Percentiles rank a stretch among this genome's conserved stretches.
These are phyloP conservation scores for Craseonycteris thonglongyai DNA, from an alignment of 2,113 vertebrate species.

Conservation along the genomic window DNA sequence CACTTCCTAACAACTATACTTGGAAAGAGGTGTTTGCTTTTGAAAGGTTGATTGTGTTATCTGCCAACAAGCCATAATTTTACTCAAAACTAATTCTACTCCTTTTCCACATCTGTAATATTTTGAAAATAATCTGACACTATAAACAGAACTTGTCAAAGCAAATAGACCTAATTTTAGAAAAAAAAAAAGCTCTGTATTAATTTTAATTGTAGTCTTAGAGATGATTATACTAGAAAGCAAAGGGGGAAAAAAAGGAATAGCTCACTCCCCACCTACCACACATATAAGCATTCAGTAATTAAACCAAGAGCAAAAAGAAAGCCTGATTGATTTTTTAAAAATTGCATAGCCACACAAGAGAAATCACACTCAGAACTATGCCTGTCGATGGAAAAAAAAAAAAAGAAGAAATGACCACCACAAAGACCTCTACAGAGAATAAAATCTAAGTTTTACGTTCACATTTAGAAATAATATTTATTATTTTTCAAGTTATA, in stretches of 20 bases:
- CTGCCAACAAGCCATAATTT: constrained; percentile 70
- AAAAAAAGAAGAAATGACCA: not conserved
- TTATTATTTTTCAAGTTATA: not conserved
- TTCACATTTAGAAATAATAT: not conserved
- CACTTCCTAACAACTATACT: constrained; percentile 68
- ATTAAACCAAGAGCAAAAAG: not conserved
- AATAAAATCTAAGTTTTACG: not conserved
- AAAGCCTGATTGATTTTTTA: not conserved
- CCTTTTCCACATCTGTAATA: constrained; percentile 71
- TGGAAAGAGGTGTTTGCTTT: constrained; percentile 72
- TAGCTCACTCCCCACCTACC: not conserved
- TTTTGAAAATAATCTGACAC: constrained; percentile 74
- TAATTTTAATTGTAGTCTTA: constrained; percentile 67
- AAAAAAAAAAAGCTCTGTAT: constrained; percentile 59
- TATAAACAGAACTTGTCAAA: constrained; percentile 74
- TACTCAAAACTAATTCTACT: constrained; percentile 68
- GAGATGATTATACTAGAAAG: constrained; percentile 46
- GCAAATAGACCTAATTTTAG: constrained; percentile 73
- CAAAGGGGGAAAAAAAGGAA: not conserved
- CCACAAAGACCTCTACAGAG: not conserved
- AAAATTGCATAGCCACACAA: not conserved
- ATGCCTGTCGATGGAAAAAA: not conserved
- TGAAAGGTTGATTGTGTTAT: constrained; percentile 74
- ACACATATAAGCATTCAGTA: not conserved
- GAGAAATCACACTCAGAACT: not conserved